Base-by-base conservation (phyloP, 2,888 invertebrate species). In the Meteorus colon region DNA sequence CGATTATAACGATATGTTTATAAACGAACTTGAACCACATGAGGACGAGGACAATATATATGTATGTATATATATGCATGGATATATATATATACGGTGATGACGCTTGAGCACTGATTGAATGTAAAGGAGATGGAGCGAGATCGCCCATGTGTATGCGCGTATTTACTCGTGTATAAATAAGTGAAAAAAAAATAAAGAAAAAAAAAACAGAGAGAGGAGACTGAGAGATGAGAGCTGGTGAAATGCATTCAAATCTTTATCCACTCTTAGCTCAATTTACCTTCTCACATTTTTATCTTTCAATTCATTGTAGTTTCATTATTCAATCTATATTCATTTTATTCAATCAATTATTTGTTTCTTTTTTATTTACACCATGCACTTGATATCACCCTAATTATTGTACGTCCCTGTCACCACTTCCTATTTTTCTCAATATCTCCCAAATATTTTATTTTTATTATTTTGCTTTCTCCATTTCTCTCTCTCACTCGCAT, bases 321-420 rank as follows among this genome's bases (percentile, higher is more conserved):
- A n/a, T 48, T 48, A 14, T 48, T 48, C 14, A 41, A 48, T 48
- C 48, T 6, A 8, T 60, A 4, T 31, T n/a, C 6, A 29, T 14
- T 62, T 4, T 65, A 37, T 37, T 34, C 4, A 48, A 48, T n/a
- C 29, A 31, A 34, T 14, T 24, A 37, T 65, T 19, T 41, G 6
- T 65, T n/a, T n/a, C 16, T n/a, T 65, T 29, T 62, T 29, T 29
- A 29, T 62, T 27, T 65, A n/a, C 34, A 63, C n/a, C 63, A 63
- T n/a, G 29, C 65, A 65, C 65, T 31, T 65, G 78, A 76, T 76
- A 77, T 79, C 80, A 79, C 78, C 81, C 77, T 78, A 80, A 48
- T 75, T 72, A 73, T 73, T 66, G 19, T 55, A 55, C 80, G 67
- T 62, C 65, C 73, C 63, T 76, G 76, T 77, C 72, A 5, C 72